Evolutionary conservation across 1,140 invertebrate genomes (phyloP), one percentile per base, ranked within the genome.

Genomic region (Diabrotica undecimpunctata): DNA sequence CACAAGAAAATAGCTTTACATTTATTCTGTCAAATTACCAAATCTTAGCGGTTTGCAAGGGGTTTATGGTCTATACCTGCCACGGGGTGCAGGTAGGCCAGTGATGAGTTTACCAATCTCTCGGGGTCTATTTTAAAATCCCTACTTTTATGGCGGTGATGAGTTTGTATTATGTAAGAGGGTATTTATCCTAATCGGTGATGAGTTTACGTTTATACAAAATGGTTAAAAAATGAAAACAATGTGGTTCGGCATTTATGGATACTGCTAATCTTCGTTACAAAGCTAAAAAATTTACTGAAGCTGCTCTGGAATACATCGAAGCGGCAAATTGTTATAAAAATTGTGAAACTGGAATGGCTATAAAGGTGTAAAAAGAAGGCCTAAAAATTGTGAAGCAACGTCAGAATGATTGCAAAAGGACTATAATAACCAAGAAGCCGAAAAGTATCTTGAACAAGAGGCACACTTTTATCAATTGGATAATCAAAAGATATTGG

Each of bases 211-310:
- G n/a, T n/a, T n/a, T n/a, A n/a, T n/a, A n/a, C n/a, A n/a, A n/a
- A n/a, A 98, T 99, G 92, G 90, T 94, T 8, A 99, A 99, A 80
- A 97, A 98, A 74, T 99, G 97, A 97, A 85, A 86, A 41, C 85
- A 89, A 72, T 96, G 96, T 9, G 97, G 95, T 0, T 87, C 91
- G 75, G 93, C 95, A 11, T 99, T 98, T 80, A 91, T 90, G 70
- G 88, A 91, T 75, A 91, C 95, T n/a, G 96, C 95, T 0, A 87
- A 87, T 52, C 83, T 97, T 14, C 91, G 96, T 77, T 79, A 87
- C 0, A 93, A 95, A 77, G 85, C 87, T 66, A 93, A 90, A 4
- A 95, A 90, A 75, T 87, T 89, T 70, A 94, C 98, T 74, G 96
- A 99, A 79, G 93, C 94, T 2, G 95, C 96, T 35, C 92, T 89